A percentile compares a stretch with the other conserved stretches of the same genome.
Evolutionary conservation across 2,113 vertebrate genomes (phyloP).

Genomic region (Entelurus aequoreus): DNA sequence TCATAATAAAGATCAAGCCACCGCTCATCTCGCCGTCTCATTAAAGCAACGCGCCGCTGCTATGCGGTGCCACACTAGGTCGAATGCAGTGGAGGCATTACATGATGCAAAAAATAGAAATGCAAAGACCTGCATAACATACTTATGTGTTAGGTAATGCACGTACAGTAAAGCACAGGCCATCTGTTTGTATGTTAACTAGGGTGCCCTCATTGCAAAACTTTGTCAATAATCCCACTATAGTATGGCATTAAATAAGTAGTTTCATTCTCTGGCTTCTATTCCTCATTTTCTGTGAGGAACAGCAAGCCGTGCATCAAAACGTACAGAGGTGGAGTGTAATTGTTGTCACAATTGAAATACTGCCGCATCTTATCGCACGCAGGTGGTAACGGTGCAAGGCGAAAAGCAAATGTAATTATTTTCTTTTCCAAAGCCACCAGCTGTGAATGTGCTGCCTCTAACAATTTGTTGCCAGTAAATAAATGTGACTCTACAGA

Average conservation of each 20-base stretch:
- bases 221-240: background rate
- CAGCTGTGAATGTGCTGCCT: background rate
- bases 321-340: slow-evolving; percentile 15
- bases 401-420: slow-evolving; percentile 8
- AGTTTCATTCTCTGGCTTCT: background rate
- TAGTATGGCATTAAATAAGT: background rate
- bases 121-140: slow-evolving; percentile 6
- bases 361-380: background rate
- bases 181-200: background rate
- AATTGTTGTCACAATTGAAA: slow-evolving; percentile 22
- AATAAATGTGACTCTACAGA: background rate
- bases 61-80: background rate
- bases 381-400: slow-evolving; percentile 13
- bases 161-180: background rate
- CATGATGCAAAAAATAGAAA: slow-evolving; percentile 5
- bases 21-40: slow-evolving; percentile 12
- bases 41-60: slow-evolving; percentile 7
- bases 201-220: background rate
- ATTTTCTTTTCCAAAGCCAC: background rate
- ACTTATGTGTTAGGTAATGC: slow-evolving; percentile 10
- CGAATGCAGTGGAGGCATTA: background rate
- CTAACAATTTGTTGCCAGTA: background rate
- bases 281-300: slow-evolving; percentile 6
- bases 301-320: slow-evolving; percentile 13
- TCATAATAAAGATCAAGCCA: slow-evolving; percentile 26